Conservation (phyloP, 2,888 invertebrate genomes). For the Amphimallon solstitiale region DNA sequence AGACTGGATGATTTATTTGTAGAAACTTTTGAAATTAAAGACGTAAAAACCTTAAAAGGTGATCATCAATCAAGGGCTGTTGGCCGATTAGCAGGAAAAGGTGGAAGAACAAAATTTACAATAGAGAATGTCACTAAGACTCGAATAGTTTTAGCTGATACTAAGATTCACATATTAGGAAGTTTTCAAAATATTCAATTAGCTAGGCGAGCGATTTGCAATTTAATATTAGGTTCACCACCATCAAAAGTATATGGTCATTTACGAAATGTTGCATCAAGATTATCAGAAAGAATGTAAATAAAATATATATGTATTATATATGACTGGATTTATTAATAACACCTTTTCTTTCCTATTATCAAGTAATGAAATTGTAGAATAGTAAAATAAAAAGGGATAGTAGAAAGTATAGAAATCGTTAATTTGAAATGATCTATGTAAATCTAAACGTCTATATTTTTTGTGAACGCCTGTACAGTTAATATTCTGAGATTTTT, state of each 20-base stretch:
- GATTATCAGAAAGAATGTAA: constrained; percentile 85
- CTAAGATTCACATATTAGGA: constrained; percentile 96
- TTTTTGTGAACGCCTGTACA: too few species aligned
- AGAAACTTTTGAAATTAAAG: constrained; percentile 96
- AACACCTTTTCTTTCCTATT: background rate
- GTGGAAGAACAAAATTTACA: constrained; percentile 95
- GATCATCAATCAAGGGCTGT: constrained; percentile 96
- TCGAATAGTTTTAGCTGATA: constrained; percentile 95
- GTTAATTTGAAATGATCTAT: too few species aligned
- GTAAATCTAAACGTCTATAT: too few species aligned
- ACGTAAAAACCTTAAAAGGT: constrained; percentile 94
- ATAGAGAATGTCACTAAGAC: constrained; percentile 99
- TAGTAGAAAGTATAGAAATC: too few species aligned
- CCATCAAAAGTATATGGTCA: constrained; percentile 98
- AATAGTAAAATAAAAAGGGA: too few species aligned
- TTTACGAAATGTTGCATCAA: constrained; percentile 84
- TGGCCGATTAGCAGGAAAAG: constrained; percentile 97
- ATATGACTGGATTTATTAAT: constrained; percentile 5
- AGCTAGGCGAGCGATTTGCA: constrained; percentile 94
- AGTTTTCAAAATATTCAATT: constrained; percentile 96
- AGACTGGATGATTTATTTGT: constrained; percentile 96
- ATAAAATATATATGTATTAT: constrained; percentile 39
- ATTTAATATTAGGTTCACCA: constrained; percentile 95
- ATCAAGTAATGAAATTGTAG: background rate
- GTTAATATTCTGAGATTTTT: too few species aligned